Base-by-base conservation (phyloP, 1,140 invertebrate genomes). In the Palaemon carinicauda region DNA sequence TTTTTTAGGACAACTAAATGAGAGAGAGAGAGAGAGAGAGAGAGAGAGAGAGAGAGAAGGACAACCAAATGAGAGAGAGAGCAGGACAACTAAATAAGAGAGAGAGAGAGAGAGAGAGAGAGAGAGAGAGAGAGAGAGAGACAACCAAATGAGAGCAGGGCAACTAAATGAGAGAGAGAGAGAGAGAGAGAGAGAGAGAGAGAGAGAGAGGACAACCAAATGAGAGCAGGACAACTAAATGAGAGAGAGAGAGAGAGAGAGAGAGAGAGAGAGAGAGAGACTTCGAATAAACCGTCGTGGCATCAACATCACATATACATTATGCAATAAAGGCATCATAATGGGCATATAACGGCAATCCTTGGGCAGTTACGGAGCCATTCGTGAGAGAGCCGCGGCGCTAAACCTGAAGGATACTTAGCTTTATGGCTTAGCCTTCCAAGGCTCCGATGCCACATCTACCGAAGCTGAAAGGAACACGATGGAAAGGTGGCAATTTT, bases 271-370 rank as follows among this genome's bases (percentile, higher is more conserved):
- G 51, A 29, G 50, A 27, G 52, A 24, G 75, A 29, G 52, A 29
- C 7, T 31, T 15, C 14, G 53, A 31, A 19, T 4, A 3, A 29
- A 52, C 14, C 41, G 27, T n/a, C n/a, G 52, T 12, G 53, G 54
- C 14, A 54, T 24, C n/a, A 31, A 80, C 53, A 60, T 80, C 78
- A 80, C 54, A 80, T 80, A 80, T 80, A 80, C 78, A 80, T 80
- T 60, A 80, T 60, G 78, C 78, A 60, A 56, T 80, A 80, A 80
- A 80, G 53, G 53, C 78, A 80, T 80, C 33, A 80, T 80, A 60
- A 80, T 80, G 33, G 78, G 53, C 29, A 24, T 27, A 80, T 80
- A 56, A 80, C 54, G 51, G 52, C 78, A 80, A 80, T 80, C 78
- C 78, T 54, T 17, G 19, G 54, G 53, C 53, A 56, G 78, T 80